phyloP scores from a whole-genome alignment of 2,888 invertebrate species.

The Amiota communis region DNA sequence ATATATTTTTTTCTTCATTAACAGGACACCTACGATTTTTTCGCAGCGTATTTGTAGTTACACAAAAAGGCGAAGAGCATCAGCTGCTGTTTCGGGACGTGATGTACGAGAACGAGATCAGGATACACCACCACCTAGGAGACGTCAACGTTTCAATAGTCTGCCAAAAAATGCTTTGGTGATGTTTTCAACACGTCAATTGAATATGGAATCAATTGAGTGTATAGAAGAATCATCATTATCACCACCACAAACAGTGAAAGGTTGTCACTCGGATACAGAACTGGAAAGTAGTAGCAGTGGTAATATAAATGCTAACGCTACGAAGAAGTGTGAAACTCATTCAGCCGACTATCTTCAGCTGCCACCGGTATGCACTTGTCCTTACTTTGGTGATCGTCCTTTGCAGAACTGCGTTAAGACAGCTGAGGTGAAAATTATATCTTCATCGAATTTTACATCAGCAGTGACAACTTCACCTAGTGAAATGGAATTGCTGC shows the following conservation, averaged over 20 bases:
- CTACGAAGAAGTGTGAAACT: slow-evolving; percentile 38
- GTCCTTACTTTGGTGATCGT: slow-evolving; percentile 85
- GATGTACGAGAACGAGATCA: slow-evolving; percentile 48
- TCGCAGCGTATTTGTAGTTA: slow-evolving; percentile 58
- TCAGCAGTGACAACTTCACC: slow-evolving; percentile 55
- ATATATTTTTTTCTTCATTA: not conserved
- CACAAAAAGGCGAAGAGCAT: slow-evolving; percentile 64
- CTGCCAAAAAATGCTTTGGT: slow-evolving; percentile 65
- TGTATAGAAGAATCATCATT: slow-evolving; percentile 20
- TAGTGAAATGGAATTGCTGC: slow-evolving; percentile 57
- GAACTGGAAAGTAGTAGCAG: slow-evolving; percentile 47
- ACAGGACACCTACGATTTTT: slow-evolving; percentile 53
- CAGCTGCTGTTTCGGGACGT: slow-evolving; percentile 58
- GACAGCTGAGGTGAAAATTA: slow-evolving; percentile 75
- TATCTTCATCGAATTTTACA: slow-evolving; percentile 65
- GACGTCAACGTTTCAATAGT: slow-evolving; percentile 67
- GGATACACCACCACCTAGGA: slow-evolving; percentile 51
- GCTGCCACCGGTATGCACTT: slow-evolving; percentile 85
- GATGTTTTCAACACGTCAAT: slow-evolving; percentile 48
- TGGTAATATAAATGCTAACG: not conserved
- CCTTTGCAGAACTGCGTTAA: slow-evolving; percentile 74
- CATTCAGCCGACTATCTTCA: slow-evolving; percentile 72
- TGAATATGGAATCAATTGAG: slow-evolving; percentile 45
- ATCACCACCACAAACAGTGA: slow-evolving; percentile 29
- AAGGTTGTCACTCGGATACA: slow-evolving; percentile 54